Evolutionary conservation across 2,113 vertebrate species (phyloP).

Genomic region (Xyrauchen texanus): DNA sequence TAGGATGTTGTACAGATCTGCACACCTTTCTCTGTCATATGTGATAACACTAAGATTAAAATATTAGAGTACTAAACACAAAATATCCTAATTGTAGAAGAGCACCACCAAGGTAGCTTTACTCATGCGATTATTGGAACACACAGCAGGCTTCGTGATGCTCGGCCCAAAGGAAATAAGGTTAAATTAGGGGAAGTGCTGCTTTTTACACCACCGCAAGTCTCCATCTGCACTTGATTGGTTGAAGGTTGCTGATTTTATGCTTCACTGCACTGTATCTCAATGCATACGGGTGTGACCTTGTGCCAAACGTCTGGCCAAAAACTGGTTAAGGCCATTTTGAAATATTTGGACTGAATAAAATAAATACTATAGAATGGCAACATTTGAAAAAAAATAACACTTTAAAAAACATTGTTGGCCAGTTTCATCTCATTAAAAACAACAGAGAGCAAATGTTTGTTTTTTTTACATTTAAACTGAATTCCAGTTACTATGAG

Average conservation of each 20-base stretch:
- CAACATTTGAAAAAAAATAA: too few species aligned
- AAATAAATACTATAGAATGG: too few species aligned
- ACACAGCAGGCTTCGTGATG: neutral
- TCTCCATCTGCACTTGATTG: neutral
- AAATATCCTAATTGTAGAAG: neutral
- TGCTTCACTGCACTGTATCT: neutral
- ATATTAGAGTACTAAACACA: neutral
- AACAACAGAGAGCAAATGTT: too few species aligned
- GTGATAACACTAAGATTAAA: neutral
- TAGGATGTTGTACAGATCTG: neutral
- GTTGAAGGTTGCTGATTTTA: neutral
- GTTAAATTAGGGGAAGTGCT: slow-evolving; percentile 16
- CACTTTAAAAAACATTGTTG: too few species aligned
- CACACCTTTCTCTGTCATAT: neutral
- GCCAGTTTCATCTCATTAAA: too few species aligned
- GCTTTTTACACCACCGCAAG: slow-evolving; percentile 10
- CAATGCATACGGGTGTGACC: neutral
- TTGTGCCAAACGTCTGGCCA: neutral
- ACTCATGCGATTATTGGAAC: neutral
- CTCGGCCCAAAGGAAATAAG: neutral
- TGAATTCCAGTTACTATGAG: too few species aligned
- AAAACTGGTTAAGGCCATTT: neutral
- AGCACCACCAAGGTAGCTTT: neutral
- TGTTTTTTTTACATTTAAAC: too few species aligned
- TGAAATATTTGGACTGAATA: neutral